Base-by-base conservation (phyloP, 2,113 vertebrate genomes). In the Eptesicus fuscus region DNA sequence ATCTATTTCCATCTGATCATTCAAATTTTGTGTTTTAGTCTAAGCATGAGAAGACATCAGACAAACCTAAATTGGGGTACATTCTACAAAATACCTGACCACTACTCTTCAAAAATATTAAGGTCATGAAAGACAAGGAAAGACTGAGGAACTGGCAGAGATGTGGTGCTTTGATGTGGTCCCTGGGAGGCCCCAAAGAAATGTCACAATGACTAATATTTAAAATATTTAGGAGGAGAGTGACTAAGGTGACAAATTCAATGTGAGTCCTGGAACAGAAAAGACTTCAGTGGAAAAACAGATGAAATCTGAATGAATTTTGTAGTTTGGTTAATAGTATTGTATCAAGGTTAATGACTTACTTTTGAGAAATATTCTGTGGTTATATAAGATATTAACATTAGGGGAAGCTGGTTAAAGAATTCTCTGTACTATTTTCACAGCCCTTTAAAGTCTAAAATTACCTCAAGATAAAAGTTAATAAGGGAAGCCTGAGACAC, bases 401-500 rank as follows among this genome's bases (percentile, higher is more conserved):
- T 83, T 88, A 91, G 22, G 18, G 9, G 35, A 90, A 79, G 28
- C 14, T 80, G 65, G 77, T 44, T 70, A 17, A 30, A 69, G 61
- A 76, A 91, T 59, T 87, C 17, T 88, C 35, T 67, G 23, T 82
- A 70, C 32, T 53, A 47, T 76, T 88, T 93, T 84, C 59, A 77
- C 10, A 42, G 22, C 30, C 30, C 83, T 89, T 80, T 69, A 3
- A 85, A 84, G 20, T 88, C 42, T 77, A 96, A 85, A 93, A 86
- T 74, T 30, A 94, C 88, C 61, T 92, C 63, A 89, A 89, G 65
- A 89, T 76, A 89, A 93, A 92, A 65, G 25, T 83, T 90, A 37
- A 94, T 84, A 95, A 67, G 61, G 88, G 25, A 56, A 80, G 61
- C 14, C 73, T 59, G n/a, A 94, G 40, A 53, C 69, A 82, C 30